Conservation (phyloP, 2,113 vertebrate genomes). For the Ictidomys tridecemlineatus region DNA sequence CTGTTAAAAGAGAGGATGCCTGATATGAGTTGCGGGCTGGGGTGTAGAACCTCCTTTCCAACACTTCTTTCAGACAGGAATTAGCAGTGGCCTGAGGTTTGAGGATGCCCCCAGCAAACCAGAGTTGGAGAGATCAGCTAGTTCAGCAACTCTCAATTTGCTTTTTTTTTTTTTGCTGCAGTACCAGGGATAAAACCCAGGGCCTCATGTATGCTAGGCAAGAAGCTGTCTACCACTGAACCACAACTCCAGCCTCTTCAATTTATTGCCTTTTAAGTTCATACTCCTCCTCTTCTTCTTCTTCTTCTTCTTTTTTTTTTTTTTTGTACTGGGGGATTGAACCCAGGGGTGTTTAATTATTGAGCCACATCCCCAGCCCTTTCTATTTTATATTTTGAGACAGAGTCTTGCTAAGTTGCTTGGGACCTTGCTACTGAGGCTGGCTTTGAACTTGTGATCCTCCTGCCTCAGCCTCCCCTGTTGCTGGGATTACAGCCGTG, state of each 20-base stretch:
- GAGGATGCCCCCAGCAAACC: not conserved
- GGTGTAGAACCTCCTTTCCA: too few relatives aligned
- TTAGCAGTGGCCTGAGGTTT: not conserved
- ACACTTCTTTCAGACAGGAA: not conserved
- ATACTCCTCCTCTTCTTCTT: not conserved
- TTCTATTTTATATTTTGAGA: not conserved
- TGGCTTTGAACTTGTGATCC: not conserved
- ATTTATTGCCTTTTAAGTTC: not conserved
- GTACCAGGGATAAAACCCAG: not conserved
- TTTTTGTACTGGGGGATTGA: too few relatives aligned
- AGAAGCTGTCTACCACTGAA: not conserved
- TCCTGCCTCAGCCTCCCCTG: not conserved
- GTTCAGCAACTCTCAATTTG: not conserved
- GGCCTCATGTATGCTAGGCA: not conserved
- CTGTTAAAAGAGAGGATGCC: too few relatives aligned
- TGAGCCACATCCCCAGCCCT: too few relatives aligned
- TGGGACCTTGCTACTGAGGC: not conserved
- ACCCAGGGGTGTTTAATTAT: too few relatives aligned
- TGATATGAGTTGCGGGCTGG: not conserved
- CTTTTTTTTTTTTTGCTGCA: not conserved
- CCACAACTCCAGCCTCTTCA: not conserved
- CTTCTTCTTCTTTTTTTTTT: not conserved
- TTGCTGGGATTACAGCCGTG: not conserved
- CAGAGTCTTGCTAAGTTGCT: not conserved
- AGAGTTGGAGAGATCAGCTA: not conserved